Conservation (phyloP, 2,797 vertebrate genomes). For the Brachyrhaphis roseni region DNA sequence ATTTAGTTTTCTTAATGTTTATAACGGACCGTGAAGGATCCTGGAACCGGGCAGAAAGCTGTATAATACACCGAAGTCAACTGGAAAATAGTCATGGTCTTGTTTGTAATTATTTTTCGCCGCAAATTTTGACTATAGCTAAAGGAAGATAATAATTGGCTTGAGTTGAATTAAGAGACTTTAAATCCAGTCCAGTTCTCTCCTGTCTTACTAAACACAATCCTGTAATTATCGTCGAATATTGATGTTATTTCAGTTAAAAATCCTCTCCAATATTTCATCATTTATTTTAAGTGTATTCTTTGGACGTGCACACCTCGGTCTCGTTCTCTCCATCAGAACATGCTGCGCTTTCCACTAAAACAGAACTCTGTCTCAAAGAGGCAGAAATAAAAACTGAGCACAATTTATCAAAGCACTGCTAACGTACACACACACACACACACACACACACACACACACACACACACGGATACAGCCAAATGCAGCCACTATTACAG, state of each 20-base stretch:
- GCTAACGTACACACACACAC: background rate
- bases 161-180: background rate
- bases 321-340: background rate
- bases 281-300: background rate
- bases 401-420: background rate
- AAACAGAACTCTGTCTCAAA: background rate
- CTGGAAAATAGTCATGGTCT: background rate
- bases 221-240: background rate
- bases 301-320: background rate
- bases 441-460: background rate
- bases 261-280: background rate
- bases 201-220: background rate
- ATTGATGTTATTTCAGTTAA: background rate
- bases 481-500: conserved; percentile 38
- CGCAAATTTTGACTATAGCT: background rate
- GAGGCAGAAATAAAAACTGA: background rate
- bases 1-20: background rate
- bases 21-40: no score
- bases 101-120: background rate
- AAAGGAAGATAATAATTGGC: background rate
- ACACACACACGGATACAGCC: background rate
- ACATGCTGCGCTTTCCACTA: background rate
- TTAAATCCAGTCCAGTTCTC: background rate
- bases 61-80: background rate
- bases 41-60: background rate